A percentile compares a stretch with the other conserved stretches of the same genome.
phyloP scores from a whole-genome alignment of 2,113 vertebrate genomes.

The Mixornis gularis region DNA sequence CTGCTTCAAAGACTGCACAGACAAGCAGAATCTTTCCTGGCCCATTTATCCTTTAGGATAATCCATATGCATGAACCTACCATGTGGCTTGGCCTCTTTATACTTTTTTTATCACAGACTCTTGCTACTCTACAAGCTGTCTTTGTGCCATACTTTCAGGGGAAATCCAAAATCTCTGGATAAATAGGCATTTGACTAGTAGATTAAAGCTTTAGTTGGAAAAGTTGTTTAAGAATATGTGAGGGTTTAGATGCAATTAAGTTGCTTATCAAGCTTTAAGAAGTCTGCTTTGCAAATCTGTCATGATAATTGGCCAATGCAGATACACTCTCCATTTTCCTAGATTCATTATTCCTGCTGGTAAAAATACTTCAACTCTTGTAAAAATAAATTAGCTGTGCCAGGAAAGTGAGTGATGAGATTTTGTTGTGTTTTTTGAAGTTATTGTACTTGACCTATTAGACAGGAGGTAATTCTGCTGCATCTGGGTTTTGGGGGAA shows the following conservation, averaged over 20 bases:
- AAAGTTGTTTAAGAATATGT: neutral
- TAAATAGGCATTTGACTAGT: constrained; percentile 15
- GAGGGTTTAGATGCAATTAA: neutral
- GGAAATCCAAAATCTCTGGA: neutral
- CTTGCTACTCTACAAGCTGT: neutral
- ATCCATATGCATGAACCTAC: neutral
- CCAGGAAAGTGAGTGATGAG: neutral
- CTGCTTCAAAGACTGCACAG: neutral
- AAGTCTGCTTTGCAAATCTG: neutral
- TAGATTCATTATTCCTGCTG: neutral
- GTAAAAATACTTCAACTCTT: neutral
- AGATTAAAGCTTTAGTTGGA: constrained; percentile 2
- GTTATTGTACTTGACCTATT: neutral
- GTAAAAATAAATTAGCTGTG: neutral
- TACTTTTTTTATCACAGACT: neutral
- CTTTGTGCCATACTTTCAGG: neutral
- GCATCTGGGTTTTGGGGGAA: neutral
- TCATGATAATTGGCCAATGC: neutral
- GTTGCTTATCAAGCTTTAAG: constrained; percentile 17
- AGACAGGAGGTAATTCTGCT: neutral
- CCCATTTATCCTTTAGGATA: neutral
- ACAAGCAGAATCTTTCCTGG: neutral
- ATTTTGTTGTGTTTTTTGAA: neutral
- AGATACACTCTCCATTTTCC: neutral
- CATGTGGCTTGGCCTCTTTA: neutral